Conservation (phyloP, 2,888 invertebrate species). For the Cotesia congregata region DNA sequence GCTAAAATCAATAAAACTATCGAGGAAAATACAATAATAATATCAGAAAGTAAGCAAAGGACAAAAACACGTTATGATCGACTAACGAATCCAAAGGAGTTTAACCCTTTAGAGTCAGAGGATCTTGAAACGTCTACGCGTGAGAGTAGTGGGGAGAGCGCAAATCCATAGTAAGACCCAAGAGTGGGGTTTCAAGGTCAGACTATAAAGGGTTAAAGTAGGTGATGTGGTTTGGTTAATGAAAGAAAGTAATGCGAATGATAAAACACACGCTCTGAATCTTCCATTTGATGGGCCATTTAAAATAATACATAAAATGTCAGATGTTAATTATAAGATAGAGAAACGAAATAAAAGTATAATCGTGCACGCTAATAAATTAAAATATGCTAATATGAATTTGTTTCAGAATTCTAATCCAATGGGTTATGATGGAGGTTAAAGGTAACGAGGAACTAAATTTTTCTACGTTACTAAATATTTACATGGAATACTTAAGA, state of each 20-base stretch:
- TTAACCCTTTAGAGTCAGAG: too few relatives aligned
- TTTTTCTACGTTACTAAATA: conserved; percentile 7
- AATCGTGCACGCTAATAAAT: conserved; percentile 33
- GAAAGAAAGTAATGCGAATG: conserved; percentile 32
- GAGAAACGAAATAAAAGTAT: conserved; percentile 26
- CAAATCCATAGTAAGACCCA: too few relatives aligned
- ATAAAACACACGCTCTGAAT: conserved; percentile 32
- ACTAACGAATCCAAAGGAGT: conserved; percentile 21
- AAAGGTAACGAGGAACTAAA: neutral
- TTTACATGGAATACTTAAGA: conserved; percentile 11
- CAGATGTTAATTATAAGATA: conserved; percentile 35
- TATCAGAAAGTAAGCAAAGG: conserved; percentile 29
- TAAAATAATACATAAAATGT: conserved; percentile 21
- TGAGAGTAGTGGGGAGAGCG: too few relatives aligned
- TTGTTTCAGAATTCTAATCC: conserved; percentile 34
- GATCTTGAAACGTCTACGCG: too few relatives aligned
- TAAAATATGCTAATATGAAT: conserved; percentile 39
- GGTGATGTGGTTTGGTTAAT: conserved; percentile 29
- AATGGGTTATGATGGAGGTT: neutral
- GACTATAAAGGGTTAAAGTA: too few relatives aligned
- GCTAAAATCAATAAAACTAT: conserved; percentile 10
- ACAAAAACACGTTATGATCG: conserved; percentile 30
- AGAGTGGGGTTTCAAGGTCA: too few relatives aligned
- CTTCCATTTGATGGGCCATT: conserved; percentile 32
- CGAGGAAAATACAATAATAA: conserved; percentile 18